phyloP scores from a whole-genome alignment of 23 tunicate genomes.

The Clavelina lepadiformis region DNA sequence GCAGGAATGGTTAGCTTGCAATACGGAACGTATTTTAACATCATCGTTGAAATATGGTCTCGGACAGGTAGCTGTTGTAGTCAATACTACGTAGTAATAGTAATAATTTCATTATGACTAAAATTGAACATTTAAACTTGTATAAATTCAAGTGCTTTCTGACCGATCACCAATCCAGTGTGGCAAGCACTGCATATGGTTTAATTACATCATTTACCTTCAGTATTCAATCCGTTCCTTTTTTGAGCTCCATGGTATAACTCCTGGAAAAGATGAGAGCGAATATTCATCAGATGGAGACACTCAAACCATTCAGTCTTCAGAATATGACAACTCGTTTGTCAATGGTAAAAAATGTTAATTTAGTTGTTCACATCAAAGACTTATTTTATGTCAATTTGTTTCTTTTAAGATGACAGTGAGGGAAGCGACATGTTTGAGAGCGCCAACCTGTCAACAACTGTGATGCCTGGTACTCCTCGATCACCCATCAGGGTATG shows the following conservation, averaged over 20 bases:
- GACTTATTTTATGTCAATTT: too few relatives aligned
- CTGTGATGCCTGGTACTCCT: not conserved
- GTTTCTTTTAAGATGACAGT: conserved; percentile 56
- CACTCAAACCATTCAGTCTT: conserved; percentile 10
- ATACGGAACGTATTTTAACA: conserved; percentile 29
- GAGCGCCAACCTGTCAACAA: not conserved
- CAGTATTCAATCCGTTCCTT: conserved; percentile 57
- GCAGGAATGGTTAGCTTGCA: conserved; percentile 18
- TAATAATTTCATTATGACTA: too few relatives aligned
- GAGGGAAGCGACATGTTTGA: conserved; percentile 64
- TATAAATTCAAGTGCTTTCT: too few relatives aligned
- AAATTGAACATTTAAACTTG: too few relatives aligned
- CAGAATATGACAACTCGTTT: conserved; percentile 10
- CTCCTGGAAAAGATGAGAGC: conserved; percentile 31
- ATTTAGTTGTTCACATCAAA: too few relatives aligned
- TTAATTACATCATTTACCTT: not conserved
- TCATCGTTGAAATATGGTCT: conserved; percentile 21
- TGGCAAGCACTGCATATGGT: too few relatives aligned
- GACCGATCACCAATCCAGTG: too few relatives aligned
- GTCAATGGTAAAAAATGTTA: conserved; percentile 10
- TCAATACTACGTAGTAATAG: too few relatives aligned
- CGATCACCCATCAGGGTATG: conserved; percentile 21
- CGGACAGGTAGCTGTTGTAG: conserved; percentile 40
- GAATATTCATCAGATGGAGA: conserved; percentile 24
- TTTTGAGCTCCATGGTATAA: conserved; percentile 44